phyloP scores from a whole-genome alignment of 2,888 invertebrate species.

The Eretmocerus hayati region DNA sequence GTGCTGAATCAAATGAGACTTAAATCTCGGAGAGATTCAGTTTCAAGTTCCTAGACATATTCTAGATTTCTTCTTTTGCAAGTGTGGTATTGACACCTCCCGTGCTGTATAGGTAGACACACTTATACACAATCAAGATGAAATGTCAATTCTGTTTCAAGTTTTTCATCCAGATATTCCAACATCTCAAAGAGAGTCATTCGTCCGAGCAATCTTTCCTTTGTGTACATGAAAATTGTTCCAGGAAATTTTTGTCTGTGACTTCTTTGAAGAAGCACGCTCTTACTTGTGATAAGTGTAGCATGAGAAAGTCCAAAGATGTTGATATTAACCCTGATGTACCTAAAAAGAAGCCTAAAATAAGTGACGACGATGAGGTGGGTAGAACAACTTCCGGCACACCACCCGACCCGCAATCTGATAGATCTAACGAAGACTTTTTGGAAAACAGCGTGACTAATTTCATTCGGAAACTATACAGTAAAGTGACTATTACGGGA shows the following conservation, averaged over 20 bases:
- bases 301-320: too few species aligned
- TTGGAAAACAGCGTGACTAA: constrained; percentile 4
- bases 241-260: background rate
- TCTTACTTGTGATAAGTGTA: background rate
- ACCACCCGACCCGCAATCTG: too few species aligned
- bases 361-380: too few species aligned
- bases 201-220: background rate
- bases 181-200: background rate
- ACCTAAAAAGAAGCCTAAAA: too few species aligned
- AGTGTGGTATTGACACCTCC: background rate
- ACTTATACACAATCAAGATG: background rate
- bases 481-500: constrained; percentile 7
- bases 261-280: constrained; percentile 1
- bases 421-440: background rate
- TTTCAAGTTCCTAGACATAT: background rate
- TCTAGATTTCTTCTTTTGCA: too few species aligned
- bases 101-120: background rate
- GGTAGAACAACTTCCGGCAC: too few species aligned
- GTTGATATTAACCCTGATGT: too few species aligned
- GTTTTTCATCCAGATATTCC: background rate
- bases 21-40: background rate
- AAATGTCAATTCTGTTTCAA: background rate
- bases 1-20: constrained; percentile 8
- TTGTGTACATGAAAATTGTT: background rate
- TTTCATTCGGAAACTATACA: constrained; percentile 14